Evolutionary conservation across 2,113 vertebrate species (phyloP).

Genomic region (Ochotona curzoniae): DNA sequence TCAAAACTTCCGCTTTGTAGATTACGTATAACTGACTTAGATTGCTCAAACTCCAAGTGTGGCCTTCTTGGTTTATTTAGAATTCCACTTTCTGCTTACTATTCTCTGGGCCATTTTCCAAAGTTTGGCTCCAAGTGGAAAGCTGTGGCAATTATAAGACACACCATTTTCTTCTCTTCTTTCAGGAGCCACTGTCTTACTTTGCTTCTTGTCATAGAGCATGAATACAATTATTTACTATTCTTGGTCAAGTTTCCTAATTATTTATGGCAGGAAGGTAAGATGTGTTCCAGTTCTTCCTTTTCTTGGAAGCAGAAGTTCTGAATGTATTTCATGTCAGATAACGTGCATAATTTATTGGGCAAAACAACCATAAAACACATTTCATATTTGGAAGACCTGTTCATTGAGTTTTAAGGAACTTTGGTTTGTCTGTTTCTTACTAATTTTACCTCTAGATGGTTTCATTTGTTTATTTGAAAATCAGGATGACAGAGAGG

Average conservation of each 20-base stretch:
- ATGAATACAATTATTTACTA: not conserved
- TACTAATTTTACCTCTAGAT: conserved; percentile 47
- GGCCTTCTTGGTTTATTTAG: not conserved
- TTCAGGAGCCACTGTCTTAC: not conserved
- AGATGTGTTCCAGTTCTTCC: not conserved
- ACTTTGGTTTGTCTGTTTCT: conserved; percentile 27
- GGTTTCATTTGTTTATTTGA: not conserved
- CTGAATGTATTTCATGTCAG: not conserved
- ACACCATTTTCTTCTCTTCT: not conserved
- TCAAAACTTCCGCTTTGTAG: too few relatives aligned
- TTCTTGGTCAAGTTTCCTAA: not conserved
- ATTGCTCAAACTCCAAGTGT: not conserved
- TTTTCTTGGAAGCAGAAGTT: not conserved
- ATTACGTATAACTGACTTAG: not conserved
- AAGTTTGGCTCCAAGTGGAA: not conserved
- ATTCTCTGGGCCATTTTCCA: not conserved
- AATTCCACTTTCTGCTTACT: not conserved
- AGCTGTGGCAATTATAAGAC: not conserved
- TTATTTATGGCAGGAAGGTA: not conserved
- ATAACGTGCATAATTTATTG: not conserved
- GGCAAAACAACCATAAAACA: not conserved
- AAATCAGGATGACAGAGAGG: too few relatives aligned
- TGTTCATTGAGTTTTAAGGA: not conserved
- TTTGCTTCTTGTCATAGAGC: not conserved
- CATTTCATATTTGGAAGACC: not conserved